These are phyloP conservation scores for human (Homo sapiens) DNA, from an alignment of 2,113 vertebrate genomes.

Conservation along the genomic window GRCh38 chr1:96982001-96982500, in stretches of 20 bases:
- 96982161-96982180: slow-evolving; percentile 56
- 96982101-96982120: neutral
- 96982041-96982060: slow-evolving; percentile 69
- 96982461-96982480: neutral
- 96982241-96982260: slow-evolving; percentile 5
- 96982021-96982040: slow-evolving; percentile 69
- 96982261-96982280: slow-evolving; percentile 41
- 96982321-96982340: slow-evolving; percentile 35
- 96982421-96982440: neutral
- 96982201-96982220: neutral
- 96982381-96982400: neutral
- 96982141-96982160: slow-evolving; percentile 36
- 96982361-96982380: neutral
- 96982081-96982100: slow-evolving; percentile 2
- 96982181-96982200: slow-evolving; percentile 24
- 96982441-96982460: neutral
- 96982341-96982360: slow-evolving; percentile 51
- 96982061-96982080: slow-evolving; percentile 24
- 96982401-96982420: neutral
- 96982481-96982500: slow-evolving; percentile 4
- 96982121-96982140: slow-evolving; percentile 15
- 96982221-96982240: slow-evolving; percentile 28
- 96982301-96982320: slow-evolving; percentile 40
- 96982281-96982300: slow-evolving; percentile 3
- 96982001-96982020: slow-evolving; percentile 62